Evolutionary conservation across 2,113 vertebrate species (phyloP), one percentile per base, ranked within the genome.

Genomic region (Rutilus rutilus): DNA sequence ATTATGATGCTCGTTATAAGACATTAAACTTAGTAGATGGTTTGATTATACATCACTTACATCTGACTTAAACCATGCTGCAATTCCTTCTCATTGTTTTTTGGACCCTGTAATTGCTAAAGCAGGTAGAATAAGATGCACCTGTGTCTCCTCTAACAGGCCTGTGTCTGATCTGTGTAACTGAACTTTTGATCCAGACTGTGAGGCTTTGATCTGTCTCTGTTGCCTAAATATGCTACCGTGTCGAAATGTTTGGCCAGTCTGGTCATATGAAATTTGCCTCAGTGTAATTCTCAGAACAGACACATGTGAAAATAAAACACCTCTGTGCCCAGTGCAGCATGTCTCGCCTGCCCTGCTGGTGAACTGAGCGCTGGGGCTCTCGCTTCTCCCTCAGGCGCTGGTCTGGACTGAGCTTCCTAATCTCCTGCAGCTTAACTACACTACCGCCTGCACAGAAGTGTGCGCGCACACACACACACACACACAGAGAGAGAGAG

Each of bases 281-380:
- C 10, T 50, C 39, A 33, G 27, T 77, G 50, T 57, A 78, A 78
- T 52, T 67, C 75, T 39, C 45, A 42, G 23, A 27, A 42, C 76
- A 57, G 60, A 75, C 76, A 71, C 30, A 42, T 42, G 50, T 45
- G 42, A 17, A 84, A 69, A 83, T 67, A 67, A 33, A 52, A 52
- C 67, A 52, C 73, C 86, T 50, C 5, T 50, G 27, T 23, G 81
- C 74, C 36, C n/a, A 25, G 76, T 36, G 42, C 39, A n/a, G 67
- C 47, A 86, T 76, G 54, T 65, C 89, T 85, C 74, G 71, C 39
- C 84, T 92, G 89, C 78, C 91, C 92, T 79, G 86, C 57, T 73
- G 47, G 81, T 92, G 91, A 92, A 91, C 92, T 90, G 87, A 78
- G 82, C 75, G 45, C 89, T 14, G 86, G 74, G 83, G 87, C 90